Conservation (phyloP, 2,113 vertebrate genomes). For the Pyrgilauda ruficollis region DNA sequence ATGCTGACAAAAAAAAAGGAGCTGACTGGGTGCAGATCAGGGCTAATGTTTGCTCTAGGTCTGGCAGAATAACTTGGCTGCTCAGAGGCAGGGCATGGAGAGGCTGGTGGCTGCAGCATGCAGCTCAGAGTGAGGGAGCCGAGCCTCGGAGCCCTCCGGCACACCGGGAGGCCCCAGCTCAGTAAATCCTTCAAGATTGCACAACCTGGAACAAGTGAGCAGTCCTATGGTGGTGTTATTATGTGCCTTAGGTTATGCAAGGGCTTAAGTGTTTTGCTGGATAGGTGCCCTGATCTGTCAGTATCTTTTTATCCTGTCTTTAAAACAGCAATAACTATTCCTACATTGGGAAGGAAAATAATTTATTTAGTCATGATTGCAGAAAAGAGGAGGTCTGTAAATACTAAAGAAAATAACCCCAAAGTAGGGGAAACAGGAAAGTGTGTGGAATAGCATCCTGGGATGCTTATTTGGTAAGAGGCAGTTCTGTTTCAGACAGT, state of each 20-base stretch:
- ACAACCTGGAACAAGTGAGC: neutral
- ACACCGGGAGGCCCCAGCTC: neutral
- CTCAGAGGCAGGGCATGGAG: neutral
- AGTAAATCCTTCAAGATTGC: neutral
- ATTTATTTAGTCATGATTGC: neutral
- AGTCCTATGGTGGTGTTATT: neutral
- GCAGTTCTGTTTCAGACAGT: neutral
- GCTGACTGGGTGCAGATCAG: neutral
- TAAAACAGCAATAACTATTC: neutral
- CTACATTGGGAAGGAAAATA: neutral
- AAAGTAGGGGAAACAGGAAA: neutral
- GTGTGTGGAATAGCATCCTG: neutral
- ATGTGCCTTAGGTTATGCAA: neutral
- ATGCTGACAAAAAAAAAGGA: neutral
- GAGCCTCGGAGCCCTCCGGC: neutral
- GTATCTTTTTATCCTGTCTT: neutral
- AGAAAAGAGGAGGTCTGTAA: neutral
- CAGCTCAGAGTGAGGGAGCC: neutral
- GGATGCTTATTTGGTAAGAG: neutral
- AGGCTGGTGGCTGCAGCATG: neutral
- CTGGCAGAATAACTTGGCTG: rapidly evolving
- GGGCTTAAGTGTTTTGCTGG: neutral
- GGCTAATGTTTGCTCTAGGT: neutral
- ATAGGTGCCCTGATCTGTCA: neutral
- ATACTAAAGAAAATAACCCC: neutral